Evolutionary conservation across 2,113 vertebrate genomes (phyloP).

Genomic region (Xenopus laevis): DNA sequence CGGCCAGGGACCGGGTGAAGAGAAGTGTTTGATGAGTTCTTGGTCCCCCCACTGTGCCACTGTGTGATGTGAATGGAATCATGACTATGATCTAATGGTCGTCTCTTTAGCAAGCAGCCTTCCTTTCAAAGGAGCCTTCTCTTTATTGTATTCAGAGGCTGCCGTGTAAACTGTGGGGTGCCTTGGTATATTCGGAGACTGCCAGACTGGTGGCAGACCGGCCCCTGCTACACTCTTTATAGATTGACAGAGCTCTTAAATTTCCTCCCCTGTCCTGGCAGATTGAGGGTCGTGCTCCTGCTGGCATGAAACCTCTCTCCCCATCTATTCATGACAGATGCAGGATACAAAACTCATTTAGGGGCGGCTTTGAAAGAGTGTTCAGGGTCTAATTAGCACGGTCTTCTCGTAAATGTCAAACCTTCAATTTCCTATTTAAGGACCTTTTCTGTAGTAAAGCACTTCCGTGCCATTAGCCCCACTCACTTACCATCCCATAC

Average conservation of each 20-base stretch:
- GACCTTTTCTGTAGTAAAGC: not conserved
- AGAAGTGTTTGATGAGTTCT: conserved; percentile 77
- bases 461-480: not conserved
- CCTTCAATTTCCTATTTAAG: not conserved
- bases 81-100: conserved; percentile 84
- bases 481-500: not conserved
- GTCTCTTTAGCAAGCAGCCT: conserved; percentile 65
- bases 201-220: conserved; percentile 66
- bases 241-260: conserved; percentile 59
- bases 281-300: conserved; percentile 72
- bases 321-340: conserved; percentile 56
- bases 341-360: conserved; percentile 40
- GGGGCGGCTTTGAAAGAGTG: not conserved
- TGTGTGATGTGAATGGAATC: conserved; percentile 74
- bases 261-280: conserved; percentile 64
- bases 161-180: conserved; percentile 69
- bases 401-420: not conserved
- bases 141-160: conserved; percentile 66
- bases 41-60: conserved; percentile 68
- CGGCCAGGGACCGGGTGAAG: conserved; percentile 55
- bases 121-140: conserved; percentile 66
- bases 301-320: conserved; percentile 54
- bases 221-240: conserved; percentile 54
- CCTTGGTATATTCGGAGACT: conserved; percentile 62
- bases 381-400: not conserved